Base-by-base conservation (phyloP, 2,797 vertebrate genomes). In the Remorina albescens region DNA sequence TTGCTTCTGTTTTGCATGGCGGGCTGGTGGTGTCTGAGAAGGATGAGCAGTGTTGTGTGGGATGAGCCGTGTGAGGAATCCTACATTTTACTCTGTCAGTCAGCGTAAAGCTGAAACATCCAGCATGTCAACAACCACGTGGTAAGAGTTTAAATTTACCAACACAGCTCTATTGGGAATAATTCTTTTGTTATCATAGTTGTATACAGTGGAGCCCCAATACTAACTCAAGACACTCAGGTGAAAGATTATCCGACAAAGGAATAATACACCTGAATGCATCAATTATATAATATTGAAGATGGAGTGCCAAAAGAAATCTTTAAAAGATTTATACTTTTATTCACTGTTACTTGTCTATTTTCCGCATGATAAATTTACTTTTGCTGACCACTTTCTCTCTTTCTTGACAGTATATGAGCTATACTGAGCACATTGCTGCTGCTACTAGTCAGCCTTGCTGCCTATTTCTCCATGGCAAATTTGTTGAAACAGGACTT, bases 21-120 rank as follows among this genome's bases (percentile, higher is more conserved):
- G 60, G 63, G 67, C 61, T 73, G 63, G 72, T 74, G 64, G 80
- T 36, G 11, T 59, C 76, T 74, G 78, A 76, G 66, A 77, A 74
- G 79, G 53, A 76, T 78, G 82, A 83, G 67, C 86, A 68, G 71
- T 73, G 83, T 83, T 76, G 83, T 82, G 84, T 87, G 71, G 68
- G 84, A 89, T 88, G 87, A 89, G 76, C 74, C 67, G 58, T 84
- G 76, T 57, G 68, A 78, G 58, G 67, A 84, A 80, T 75, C 71
- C 18, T 34, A 50, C 41, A 59, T 67, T 4, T 59, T 78, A 82
- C 84, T 44, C 67, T 76, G 80, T 84, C 84, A 83, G 80, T 56
- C 72, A 61, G 79, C 54, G 69, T 56, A 67, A 81, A 84, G 76
- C 41, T 50, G 42, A 81, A 50, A 69, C 30, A 62, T 62, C 37